Evolutionary conservation across 2,113 vertebrate genomes (phyloP).

Genomic region (Gadus chalcogrammus): DNA sequence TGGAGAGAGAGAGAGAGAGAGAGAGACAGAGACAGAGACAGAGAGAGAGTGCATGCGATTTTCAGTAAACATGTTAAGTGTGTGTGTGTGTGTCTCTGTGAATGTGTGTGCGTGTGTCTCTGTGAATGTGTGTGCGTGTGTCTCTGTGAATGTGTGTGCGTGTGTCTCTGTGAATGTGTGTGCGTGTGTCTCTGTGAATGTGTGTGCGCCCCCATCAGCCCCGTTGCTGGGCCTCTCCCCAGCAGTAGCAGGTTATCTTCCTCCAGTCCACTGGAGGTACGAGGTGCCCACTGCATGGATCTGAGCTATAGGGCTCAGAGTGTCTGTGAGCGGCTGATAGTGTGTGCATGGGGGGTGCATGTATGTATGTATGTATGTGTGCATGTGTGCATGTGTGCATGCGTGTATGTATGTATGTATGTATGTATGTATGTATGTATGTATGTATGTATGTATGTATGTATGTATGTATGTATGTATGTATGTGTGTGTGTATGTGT

Average conservation of each 20-base stretch:
- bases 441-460: background rate
- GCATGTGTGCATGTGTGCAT: conserved; percentile 8
- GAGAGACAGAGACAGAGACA: too few relatives aligned
- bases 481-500: background rate
- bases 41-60: too few relatives aligned
- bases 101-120: too few relatives aligned
- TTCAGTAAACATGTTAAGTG: too few relatives aligned
- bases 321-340: conserved; percentile 18
- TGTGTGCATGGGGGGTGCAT: background rate
- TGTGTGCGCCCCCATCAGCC: too few relatives aligned
- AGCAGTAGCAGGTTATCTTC: conserved; percentile 56
- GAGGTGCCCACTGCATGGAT: conserved; percentile 17
- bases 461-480: conserved; percentile 9
- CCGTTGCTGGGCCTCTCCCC: conserved; percentile 20
- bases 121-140: too few relatives aligned
- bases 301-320: conserved; percentile 21
- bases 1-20: too few relatives aligned
- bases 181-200: too few relatives aligned
- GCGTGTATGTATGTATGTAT: conserved; percentile 10
- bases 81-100: too few relatives aligned
- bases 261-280: conserved; percentile 49
- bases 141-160: too few relatives aligned
- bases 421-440: background rate
- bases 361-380: conserved; percentile 1
- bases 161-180: too few relatives aligned